Evolutionary conservation across 2,888 invertebrate species (phyloP), one percentile per base, ranked within the genome.

Genomic region (Spicauda simplicius): DNA sequence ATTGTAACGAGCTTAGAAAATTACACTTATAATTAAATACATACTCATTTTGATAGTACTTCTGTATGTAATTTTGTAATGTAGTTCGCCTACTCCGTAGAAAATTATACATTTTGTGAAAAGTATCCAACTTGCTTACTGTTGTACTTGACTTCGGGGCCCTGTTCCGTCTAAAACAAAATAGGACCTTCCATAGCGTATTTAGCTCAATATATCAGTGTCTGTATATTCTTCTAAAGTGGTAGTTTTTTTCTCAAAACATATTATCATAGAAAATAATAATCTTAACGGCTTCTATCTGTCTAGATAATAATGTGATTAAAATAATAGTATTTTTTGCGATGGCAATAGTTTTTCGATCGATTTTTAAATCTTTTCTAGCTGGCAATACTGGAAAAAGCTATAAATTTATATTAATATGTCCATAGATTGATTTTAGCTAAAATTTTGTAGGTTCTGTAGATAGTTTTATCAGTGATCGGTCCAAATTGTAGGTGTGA

Each of bases 161-260:
- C 65, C 65, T 55, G 65, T 65, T 65, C 65, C 64, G 64, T 64
- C 64, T 64, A 45, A 59, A 52, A 59, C 11, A 12, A 19, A 65
- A 54, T 65, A 59, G 59, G 53, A 65, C 65, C 65, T 65, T 65
- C 65, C 65, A 65, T 59, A 65, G 65, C 54, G 19, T 58, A 25
- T 14, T 41, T 64, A 65, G 59, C 58, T 65, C 59, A 48, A 56
- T 45, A 54, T 33, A 33, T 33, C 57, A 8, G 19, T 64, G 64
- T 64, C 50, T 57, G 7, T 62, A 56, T 65, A 65, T 65, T 65
- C 65, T 65, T 65, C 54, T 65, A 54, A 19, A 54, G 41, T n/a
- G 25, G 20, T 65, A 65, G 52, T 33, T 37, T 53, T 65, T 65
- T 58, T 33, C 18, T 54, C 12, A 54, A 60, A 59, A 52, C 0